phyloP scores from a whole-genome alignment of 2,888 invertebrate species.

The Craniophora ligustri region DNA sequence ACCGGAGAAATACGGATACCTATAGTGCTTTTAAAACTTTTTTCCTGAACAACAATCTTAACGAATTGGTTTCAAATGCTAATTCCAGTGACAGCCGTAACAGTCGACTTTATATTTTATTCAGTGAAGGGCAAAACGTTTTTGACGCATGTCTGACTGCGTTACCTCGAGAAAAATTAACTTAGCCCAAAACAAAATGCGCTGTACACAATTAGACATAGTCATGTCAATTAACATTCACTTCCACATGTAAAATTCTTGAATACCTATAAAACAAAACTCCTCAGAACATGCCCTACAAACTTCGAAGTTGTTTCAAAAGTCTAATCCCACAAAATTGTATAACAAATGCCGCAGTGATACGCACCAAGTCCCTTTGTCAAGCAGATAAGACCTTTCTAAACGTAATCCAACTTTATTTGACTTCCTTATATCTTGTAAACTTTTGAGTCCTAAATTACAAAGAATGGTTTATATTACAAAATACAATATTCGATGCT shows the following conservation, averaged over 20 bases:
- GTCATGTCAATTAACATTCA: background rate
- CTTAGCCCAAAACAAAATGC: background rate
- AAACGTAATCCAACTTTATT: conserved; percentile 43
- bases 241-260: background rate
- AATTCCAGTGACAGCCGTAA: too few relatives aligned
- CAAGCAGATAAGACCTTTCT: conserved; percentile 32
- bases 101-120: too few relatives aligned
- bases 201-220: background rate
- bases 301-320: conserved; percentile 26
- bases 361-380: conserved; percentile 32
- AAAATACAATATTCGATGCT: background rate
- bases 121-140: too few relatives aligned
- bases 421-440: conserved; percentile 40
- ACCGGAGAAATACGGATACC: too few relatives aligned
- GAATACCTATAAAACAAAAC: conserved; percentile 8
- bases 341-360: conserved; percentile 32
- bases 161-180: too few relatives aligned
- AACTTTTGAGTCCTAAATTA: conserved; percentile 36
- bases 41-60: too few relatives aligned
- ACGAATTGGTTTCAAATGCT: too few relatives aligned
- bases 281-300: conserved; percentile 6
- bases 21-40: too few relatives aligned
- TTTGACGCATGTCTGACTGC: too few relatives aligned
- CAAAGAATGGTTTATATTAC: conserved; percentile 11
- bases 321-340: conserved; percentile 46